These are phyloP conservation scores for Perca fluviatilis DNA, from an alignment of 2,113 vertebrate genomes.

Conservation along the genomic window DNA sequence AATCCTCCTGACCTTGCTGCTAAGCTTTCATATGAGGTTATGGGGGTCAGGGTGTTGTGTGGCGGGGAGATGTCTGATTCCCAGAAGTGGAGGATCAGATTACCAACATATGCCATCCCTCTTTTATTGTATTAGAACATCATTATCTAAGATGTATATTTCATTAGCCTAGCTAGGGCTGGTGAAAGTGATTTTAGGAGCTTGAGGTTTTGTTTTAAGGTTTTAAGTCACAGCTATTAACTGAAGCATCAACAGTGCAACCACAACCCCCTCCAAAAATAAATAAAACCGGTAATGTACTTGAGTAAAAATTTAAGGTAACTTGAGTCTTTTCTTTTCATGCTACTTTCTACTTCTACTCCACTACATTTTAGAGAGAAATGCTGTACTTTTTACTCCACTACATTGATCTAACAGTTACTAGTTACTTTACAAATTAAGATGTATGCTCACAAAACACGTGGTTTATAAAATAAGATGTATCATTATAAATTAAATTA, in stretches of 20 bases:
- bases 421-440: too few relatives aligned
- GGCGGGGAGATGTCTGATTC: slow-evolving; percentile 5
- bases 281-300: not conserved
- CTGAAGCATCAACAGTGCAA: not conserved
- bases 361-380: too few relatives aligned
- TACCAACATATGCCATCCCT: slow-evolving; percentile 21
- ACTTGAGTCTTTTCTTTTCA: too few relatives aligned
- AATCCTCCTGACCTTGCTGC: slow-evolving; percentile 22
- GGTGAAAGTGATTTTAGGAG: not conserved
- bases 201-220: not conserved
- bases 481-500: too few relatives aligned
- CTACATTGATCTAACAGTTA: too few relatives aligned
- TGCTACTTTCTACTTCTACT: too few relatives aligned
- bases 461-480: too few relatives aligned
- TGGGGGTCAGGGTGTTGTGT: slow-evolving; percentile 13
- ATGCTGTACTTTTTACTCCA: too few relatives aligned
- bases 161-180: slow-evolving; percentile 23
- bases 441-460: too few relatives aligned
- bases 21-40: slow-evolving; percentile 20
- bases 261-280: not conserved
- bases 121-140: slow-evolving; percentile 28
- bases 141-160: slow-evolving; percentile 33
- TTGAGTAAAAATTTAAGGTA: too few relatives aligned
- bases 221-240: slow-evolving; percentile 4
- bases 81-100: slow-evolving; percentile 17